Conservation (phyloP, 2,113 vertebrate species). For the Onychorhynchus coronatus region DNA sequence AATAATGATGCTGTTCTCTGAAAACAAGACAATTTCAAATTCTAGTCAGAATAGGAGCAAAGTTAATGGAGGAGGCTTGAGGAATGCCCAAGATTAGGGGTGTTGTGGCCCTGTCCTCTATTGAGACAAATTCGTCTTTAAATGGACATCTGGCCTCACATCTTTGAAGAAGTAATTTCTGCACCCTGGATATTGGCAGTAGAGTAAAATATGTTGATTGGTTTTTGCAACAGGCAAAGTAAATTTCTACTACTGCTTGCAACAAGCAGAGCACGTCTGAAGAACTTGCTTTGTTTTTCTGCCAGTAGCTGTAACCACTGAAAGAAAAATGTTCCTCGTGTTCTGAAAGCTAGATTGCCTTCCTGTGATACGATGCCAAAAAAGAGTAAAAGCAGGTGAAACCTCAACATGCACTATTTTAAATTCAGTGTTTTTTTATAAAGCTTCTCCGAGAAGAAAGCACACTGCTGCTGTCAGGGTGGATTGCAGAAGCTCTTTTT, state of each 20-base stretch:
- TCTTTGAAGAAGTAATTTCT: neutral
- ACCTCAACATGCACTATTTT: neutral
- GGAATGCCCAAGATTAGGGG: neutral
- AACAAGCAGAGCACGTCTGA: neutral
- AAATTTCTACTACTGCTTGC: neutral
- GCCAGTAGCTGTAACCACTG: neutral
- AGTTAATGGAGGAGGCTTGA: neutral
- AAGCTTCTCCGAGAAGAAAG: neutral
- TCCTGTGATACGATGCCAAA: neutral
- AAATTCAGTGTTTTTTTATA: neutral
- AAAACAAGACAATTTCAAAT: neutral
- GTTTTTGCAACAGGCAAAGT: neutral
- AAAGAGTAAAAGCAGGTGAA: neutral
- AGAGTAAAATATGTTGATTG: neutral
- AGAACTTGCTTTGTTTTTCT: neutral
- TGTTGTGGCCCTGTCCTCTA: neutral
- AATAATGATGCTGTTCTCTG: neutral
- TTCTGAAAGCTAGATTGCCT: neutral
- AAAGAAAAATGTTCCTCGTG: neutral
- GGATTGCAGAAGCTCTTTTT: neutral
- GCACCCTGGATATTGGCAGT: neutral
- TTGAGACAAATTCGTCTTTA: neutral
- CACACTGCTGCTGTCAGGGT: neutral
- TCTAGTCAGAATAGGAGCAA: neutral
- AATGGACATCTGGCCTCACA: neutral